Conservation (phyloP, 2,113 vertebrate species). For the Mystacornis crossleyi region DNA sequence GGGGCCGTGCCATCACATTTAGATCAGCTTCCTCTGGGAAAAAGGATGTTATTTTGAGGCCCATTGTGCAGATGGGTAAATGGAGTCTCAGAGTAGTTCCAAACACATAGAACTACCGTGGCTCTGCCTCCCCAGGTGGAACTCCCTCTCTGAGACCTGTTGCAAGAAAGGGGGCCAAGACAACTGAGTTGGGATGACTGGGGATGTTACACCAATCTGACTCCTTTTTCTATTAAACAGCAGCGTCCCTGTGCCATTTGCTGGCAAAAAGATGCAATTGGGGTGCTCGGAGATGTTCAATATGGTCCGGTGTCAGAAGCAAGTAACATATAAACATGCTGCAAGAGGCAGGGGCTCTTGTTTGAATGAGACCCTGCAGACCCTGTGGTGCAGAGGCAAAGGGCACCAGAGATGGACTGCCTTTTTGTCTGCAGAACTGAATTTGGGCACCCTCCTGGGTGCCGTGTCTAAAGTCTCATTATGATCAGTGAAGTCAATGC, state of each 20-base stretch:
- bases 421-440: background rate
- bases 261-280: background rate
- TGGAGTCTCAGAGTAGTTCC: background rate
- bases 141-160: background rate
- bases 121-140: background rate
- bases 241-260: background rate
- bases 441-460: background rate
- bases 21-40: background rate
- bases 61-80: background rate
- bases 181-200: background rate
- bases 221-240: background rate
- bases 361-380: background rate
- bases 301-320: background rate
- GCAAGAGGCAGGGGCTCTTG: background rate
- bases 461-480: background rate
- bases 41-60: background rate
- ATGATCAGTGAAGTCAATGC: background rate
- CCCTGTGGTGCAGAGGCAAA: background rate
- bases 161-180: background rate
- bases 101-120: background rate
- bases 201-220: background rate
- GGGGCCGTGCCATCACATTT: background rate
- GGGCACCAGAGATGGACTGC: rapidly evolving
- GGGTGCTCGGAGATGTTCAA: background rate
- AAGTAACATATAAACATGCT: background rate